Conservation (phyloP, 2,113 vertebrate genomes). For the Zosterops borbonicus region DNA sequence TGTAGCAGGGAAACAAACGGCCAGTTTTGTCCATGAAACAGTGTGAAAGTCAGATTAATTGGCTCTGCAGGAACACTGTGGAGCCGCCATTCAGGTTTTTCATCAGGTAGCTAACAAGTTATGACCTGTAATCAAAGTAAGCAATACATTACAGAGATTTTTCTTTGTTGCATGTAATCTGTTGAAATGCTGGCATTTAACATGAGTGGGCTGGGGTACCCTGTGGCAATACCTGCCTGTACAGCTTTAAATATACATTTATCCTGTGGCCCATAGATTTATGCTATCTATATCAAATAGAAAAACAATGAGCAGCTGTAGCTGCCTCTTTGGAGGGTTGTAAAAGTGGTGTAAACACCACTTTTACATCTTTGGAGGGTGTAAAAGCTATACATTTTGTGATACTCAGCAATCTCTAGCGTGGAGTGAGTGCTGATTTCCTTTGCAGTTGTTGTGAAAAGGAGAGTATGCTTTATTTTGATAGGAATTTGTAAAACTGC, state of each 20-base stretch:
- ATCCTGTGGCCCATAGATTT: background rate
- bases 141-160: background rate
- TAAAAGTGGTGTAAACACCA: background rate
- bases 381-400: background rate
- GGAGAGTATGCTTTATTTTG: background rate
- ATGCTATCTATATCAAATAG: background rate
- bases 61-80: background rate
- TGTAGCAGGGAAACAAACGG: background rate
- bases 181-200: background rate
- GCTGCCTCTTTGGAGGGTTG: background rate
- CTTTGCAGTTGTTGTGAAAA: background rate
- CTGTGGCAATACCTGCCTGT: conserved; percentile 17
- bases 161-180: background rate
- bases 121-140: background rate
- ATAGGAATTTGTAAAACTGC: background rate
- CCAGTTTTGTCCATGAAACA: background rate
- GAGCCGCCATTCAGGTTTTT: background rate
- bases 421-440: background rate
- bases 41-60: background rate
- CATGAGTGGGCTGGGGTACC: background rate
- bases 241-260: background rate
- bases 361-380: background rate
- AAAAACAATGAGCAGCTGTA: background rate
- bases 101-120: conserved; percentile 10
- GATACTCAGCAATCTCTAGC: background rate